These are phyloP conservation scores for Scolopax mira DNA, from an alignment of 2,113 vertebrate genomes.

Conservation along the genomic window DNA sequence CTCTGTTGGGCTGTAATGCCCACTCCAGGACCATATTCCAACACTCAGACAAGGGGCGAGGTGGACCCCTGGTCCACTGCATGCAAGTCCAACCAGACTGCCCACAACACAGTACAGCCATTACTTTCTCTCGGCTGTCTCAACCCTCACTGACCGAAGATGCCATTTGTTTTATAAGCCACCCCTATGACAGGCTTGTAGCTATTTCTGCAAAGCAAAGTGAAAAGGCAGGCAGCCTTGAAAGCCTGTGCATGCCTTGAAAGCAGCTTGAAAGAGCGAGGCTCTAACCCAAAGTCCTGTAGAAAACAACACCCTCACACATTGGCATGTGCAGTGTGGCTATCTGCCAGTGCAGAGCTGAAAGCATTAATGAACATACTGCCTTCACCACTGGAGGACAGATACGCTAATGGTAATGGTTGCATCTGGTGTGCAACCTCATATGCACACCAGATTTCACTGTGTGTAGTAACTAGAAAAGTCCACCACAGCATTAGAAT, in stretches of 20 bases:
- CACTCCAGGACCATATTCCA: neutral
- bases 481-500: neutral
- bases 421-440: neutral
- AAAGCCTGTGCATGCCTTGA: neutral
- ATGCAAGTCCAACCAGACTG: neutral
- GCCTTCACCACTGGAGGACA: neutral
- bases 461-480: neutral
- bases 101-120: neutral
- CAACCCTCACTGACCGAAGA: neutral
- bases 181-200: neutral
- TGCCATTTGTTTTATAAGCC: neutral
- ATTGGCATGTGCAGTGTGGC: too few relatives aligned
- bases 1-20: neutral
- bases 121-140: neutral
- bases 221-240: neutral
- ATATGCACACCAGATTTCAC: neutral
- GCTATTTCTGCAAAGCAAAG: neutral
- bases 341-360: neutral
- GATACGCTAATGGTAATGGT: neutral
- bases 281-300: neutral
- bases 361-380: neutral
- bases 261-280: neutral
- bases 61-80: neutral
- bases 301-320: neutral
- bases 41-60: fast-evolving